These are phyloP conservation scores for Brachionus rotundiformis DNA, from an alignment of 1,140 invertebrate species.

Conservation along the genomic window DNA sequence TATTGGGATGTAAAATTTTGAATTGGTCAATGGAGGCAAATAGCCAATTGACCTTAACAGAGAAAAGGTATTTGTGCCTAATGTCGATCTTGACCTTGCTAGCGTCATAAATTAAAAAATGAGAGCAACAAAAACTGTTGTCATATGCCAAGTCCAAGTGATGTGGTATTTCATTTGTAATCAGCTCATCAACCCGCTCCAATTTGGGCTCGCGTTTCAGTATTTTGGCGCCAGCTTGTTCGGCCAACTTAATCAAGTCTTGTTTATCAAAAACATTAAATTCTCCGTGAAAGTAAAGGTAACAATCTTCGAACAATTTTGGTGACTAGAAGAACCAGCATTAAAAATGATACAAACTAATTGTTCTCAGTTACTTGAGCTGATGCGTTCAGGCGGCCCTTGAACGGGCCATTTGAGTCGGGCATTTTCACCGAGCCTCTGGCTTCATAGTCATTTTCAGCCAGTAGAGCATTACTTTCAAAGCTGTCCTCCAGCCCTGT, in stretches of 20 bases:
- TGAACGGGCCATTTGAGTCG: conserved; percentile 38
- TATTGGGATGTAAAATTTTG: background rate
- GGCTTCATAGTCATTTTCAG: conserved; percentile 42
- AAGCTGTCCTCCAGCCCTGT: conserved; percentile 34
- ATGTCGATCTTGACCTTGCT: conserved; percentile 3
- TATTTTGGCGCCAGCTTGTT: conserved; percentile 28
- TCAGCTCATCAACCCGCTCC: conserved; percentile 41
- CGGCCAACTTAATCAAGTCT: conserved; percentile 26
- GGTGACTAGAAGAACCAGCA: background rate
- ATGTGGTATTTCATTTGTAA: conserved; percentile 25
- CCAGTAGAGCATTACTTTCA: background rate
- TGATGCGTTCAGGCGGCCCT: conserved; percentile 31
- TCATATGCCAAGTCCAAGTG: background rate
- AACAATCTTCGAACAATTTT: conserved; percentile 50
- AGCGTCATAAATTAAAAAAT: conserved; percentile 44
- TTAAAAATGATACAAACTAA: background rate
- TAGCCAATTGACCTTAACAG: conserved; percentile 12
- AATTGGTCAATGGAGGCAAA: conserved; percentile 25
- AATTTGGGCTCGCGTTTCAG: conserved; percentile 46
- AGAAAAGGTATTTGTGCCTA: conserved; percentile 22
- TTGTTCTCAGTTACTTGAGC: background rate
- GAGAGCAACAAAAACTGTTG: conserved; percentile 20
- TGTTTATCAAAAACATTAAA: conserved; percentile 45
- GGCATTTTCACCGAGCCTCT: conserved; percentile 40
- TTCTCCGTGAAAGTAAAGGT: conserved; percentile 42